Evolutionary conservation across 2,888 invertebrate species (phyloP).

Genomic region (Mantis religiosa): DNA sequence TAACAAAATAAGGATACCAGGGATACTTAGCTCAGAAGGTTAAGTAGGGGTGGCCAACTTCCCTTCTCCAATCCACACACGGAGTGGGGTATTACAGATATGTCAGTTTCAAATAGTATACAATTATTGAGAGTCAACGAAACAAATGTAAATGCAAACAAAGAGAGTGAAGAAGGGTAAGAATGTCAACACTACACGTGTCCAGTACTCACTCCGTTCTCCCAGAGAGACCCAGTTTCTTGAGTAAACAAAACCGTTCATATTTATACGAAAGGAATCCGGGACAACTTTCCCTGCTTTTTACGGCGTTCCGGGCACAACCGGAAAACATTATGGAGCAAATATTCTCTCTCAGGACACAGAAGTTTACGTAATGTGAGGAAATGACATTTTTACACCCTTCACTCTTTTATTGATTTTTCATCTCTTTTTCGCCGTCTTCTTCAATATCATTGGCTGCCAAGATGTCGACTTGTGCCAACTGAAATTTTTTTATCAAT

Average conservation of each 20-base stretch:
- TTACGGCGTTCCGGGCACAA: not conserved
- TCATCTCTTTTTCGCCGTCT: not conserved
- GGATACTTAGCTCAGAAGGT: too few relatives aligned
- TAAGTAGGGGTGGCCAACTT: too few relatives aligned
- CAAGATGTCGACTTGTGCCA: not conserved
- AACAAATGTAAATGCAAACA: not conserved
- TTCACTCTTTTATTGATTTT: not conserved
- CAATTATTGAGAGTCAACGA: not conserved
- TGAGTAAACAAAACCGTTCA: not conserved
- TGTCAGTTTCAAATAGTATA: too few relatives aligned
- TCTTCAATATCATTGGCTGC: not conserved
- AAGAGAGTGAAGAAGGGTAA: not conserved
- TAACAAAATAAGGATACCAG: too few relatives aligned
- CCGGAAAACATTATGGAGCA: too few relatives aligned
- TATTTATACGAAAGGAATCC: not conserved
- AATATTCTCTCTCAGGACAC: not conserved
- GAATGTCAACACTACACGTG: not conserved
- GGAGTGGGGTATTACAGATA: too few relatives aligned
- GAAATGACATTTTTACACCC: not conserved
- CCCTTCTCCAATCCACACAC: too few relatives aligned
- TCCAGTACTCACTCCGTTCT: not conserved
- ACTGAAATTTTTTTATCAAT: too few relatives aligned
- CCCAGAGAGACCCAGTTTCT: not conserved
- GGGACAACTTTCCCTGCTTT: not conserved
- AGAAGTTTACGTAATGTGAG: not conserved